These are phyloP conservation scores for Vombatus ursinus DNA, from an alignment of 2,113 vertebrate genomes.

Conservation along the genomic window DNA sequence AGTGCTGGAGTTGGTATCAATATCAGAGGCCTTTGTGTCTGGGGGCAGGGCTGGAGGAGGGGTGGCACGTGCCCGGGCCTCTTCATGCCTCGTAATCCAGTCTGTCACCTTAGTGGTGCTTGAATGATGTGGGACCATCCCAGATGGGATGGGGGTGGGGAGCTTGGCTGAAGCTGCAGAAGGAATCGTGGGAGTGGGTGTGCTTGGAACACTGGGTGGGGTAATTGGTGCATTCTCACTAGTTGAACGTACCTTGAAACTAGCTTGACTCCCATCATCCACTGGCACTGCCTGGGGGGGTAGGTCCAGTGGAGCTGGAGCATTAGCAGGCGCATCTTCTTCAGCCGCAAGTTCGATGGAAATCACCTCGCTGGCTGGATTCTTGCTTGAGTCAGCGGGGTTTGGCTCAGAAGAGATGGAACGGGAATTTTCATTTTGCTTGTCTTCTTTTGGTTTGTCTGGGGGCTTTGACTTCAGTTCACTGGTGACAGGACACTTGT, in stretches of 20 bases:
- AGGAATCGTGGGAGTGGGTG: constrained; percentile 71
- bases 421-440: constrained; percentile 53
- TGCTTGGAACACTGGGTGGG: constrained; percentile 64
- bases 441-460: constrained; percentile 76
- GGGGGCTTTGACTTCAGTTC: constrained; percentile 66
- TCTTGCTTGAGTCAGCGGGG: constrained; percentile 52
- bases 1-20: constrained; percentile 95
- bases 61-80: constrained; percentile 85
- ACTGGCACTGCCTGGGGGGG: background rate
- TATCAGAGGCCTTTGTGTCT: constrained; percentile 95
- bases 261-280: constrained; percentile 78
- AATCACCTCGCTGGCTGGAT: background rate
- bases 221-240: constrained; percentile 81
- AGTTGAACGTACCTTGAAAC: constrained; percentile 81
- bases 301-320: constrained; percentile 41
- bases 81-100: constrained; percentile 93
- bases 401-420: background rate
- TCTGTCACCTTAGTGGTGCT: constrained; percentile 83
- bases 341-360: constrained; percentile 61
- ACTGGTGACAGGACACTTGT: constrained; percentile 55
- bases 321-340: constrained; percentile 72
- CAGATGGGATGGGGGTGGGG: constrained; percentile 72
- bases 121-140: constrained; percentile 82
- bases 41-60: constrained; percentile 90
- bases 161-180: constrained; percentile 78